A percentile compares a stretch with the other conserved stretches of the same genome.
These are phyloP conservation scores for Heliconius ismenius DNA, from an alignment of 2,888 invertebrate genomes.

Conservation along the genomic window DNA sequence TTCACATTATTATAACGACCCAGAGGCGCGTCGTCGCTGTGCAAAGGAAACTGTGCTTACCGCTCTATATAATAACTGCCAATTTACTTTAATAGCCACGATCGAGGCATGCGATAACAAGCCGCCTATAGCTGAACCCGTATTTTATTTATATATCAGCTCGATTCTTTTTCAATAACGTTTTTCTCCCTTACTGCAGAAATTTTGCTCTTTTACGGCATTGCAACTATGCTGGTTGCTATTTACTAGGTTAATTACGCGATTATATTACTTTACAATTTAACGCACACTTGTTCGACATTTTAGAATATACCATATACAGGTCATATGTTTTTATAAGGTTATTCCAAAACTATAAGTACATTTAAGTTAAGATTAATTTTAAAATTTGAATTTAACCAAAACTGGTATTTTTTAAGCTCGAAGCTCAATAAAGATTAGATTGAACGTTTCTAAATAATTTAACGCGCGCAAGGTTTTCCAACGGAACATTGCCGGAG, in stretches of 20 bases:
- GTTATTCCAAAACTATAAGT: neutral
- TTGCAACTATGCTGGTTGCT: slow-evolving; percentile 57
- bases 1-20: slow-evolving; percentile 82
- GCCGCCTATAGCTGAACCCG: slow-evolving; percentile 82
- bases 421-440: neutral
- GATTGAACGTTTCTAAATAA: slow-evolving; percentile 33
- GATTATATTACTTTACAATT: slow-evolving; percentile 52
- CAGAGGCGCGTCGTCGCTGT: slow-evolving; percentile 66
- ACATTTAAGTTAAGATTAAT: neutral
- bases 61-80: slow-evolving; percentile 73
- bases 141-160: slow-evolving; percentile 82
- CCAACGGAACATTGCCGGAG: slow-evolving; percentile 30
- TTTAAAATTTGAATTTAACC: neutral
- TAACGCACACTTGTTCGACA: slow-evolving; percentile 3
- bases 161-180: slow-evolving; percentile 81
- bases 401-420: neutral
- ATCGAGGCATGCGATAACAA: slow-evolving; percentile 82
- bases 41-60: slow-evolving; percentile 80
- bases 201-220: slow-evolving; percentile 79
- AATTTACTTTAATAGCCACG: slow-evolving; percentile 77
- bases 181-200: slow-evolving; percentile 75
- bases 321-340: neutral
- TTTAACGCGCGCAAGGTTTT: slow-evolving; percentile 36
- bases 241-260: slow-evolving; percentile 76
- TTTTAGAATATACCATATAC: slow-evolving; percentile 10